Conservation (phyloP, 2,797 vertebrate species). For the Cheirogaleus major region DNA sequence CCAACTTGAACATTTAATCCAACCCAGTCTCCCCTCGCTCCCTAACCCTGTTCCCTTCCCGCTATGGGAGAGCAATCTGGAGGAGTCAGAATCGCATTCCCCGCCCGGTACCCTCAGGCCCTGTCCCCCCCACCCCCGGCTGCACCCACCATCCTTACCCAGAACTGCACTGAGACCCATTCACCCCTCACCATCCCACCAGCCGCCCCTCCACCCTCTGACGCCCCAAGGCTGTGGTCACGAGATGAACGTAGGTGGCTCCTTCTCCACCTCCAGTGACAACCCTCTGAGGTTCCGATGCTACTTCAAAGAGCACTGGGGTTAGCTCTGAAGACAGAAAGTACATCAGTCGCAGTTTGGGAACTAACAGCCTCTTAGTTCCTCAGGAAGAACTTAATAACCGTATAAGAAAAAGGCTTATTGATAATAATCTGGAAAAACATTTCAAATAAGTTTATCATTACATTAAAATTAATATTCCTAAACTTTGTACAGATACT, state of each 20-base stretch:
- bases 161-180: not conserved
- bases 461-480: not conserved
- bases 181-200: not conserved
- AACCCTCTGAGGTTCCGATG: not conserved
- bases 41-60: not conserved
- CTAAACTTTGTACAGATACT: not conserved
- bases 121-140: fast-evolving
- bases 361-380: not conserved
- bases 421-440: not conserved
- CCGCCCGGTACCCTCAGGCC: fast-evolving
- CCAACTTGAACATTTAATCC: not conserved
- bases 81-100: not conserved
- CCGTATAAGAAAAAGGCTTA: not conserved
- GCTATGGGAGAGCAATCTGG: fast-evolving
- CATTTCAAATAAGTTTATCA: not conserved
- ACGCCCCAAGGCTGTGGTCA: not conserved
- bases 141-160: not conserved
- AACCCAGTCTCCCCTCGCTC: not conserved
- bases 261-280: not conserved
- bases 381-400: not conserved
- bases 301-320: not conserved
- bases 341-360: not conserved
- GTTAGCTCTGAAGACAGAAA: not conserved
- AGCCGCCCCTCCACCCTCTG: not conserved
- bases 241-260: fast-evolving